These are phyloP conservation scores for Zele albiditarsus DNA, from an alignment of 2,888 invertebrate genomes.

Conservation along the genomic window DNA sequence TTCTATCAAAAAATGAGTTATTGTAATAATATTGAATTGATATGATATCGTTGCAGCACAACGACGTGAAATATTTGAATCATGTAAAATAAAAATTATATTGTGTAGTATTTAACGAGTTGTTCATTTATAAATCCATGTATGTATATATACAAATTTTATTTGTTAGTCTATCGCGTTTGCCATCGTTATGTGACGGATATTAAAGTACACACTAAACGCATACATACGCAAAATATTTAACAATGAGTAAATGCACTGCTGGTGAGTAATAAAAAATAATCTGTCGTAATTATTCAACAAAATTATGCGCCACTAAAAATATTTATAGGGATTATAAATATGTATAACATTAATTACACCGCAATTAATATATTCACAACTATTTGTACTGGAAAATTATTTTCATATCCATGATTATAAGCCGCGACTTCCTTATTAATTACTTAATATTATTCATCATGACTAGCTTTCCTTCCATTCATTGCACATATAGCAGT, in stretches of 20 bases:
- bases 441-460: conserved; percentile 13
- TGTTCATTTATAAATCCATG: conserved; percentile 23
- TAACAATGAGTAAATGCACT: conserved; percentile 19
- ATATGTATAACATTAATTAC: not conserved
- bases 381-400: not conserved
- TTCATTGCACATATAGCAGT: conserved; percentile 1
- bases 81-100: conserved; percentile 69
- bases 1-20: conserved; percentile 65
- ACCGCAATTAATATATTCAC: not conserved
- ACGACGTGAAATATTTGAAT: conserved; percentile 47
- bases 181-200: too few relatives aligned
- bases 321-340: not conserved
- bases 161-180: too few relatives aligned
- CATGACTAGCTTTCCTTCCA: not conserved
- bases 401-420: not conserved
- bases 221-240: not conserved
- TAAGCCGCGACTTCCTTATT: conserved; percentile 16
- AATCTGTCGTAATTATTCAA: not conserved
- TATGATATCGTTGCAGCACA: conserved; percentile 18
- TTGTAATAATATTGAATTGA: conserved; percentile 65
- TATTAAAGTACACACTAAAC: too few relatives aligned
- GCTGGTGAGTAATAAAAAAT: conserved; percentile 15
- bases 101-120: conserved; percentile 60
- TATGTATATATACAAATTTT: not conserved
- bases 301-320: not conserved